A percentile compares a stretch with the other conserved stretches of the same genome.
Conservation (phyloP, 2,888 invertebrate genomes). For the Cetonia aurata region DNA sequence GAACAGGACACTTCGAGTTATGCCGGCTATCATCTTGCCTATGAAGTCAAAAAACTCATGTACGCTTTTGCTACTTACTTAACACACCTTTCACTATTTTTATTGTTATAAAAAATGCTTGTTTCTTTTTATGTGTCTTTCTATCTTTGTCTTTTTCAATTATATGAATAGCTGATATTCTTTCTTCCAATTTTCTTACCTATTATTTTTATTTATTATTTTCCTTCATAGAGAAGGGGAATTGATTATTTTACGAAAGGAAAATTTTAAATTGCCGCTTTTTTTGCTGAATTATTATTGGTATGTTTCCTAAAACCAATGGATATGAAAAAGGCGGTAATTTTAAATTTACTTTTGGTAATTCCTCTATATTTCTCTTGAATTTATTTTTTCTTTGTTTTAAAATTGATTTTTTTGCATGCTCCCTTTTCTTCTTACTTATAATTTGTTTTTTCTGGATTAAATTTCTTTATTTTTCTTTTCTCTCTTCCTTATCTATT, state of each 20-base stretch:
- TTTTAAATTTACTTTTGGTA: conserved; percentile 1
- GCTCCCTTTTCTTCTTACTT: not conserved
- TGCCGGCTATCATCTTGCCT: conserved; percentile 99
- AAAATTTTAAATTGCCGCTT: not conserved
- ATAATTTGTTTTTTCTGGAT: conserved; percentile 5
- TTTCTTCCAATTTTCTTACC: not conserved
- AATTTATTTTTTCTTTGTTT: not conserved
- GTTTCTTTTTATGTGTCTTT: conserved; percentile 19
- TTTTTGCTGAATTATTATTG: no score
- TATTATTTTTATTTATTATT: not conserved
- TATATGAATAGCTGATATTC: not conserved
- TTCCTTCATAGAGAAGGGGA: not conserved
- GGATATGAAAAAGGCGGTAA: not conserved
- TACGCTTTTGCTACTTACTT: conserved; percentile 78
- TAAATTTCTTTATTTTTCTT: not conserved
- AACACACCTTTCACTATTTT: conserved; percentile 59
- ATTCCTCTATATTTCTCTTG: not conserved
- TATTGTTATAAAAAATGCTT: conserved; percentile 46
- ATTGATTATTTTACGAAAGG: not conserved
- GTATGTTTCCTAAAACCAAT: no score
- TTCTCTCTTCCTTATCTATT: conserved; percentile 12
- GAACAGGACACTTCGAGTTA: conserved; percentile 92
- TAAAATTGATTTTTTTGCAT: not conserved
- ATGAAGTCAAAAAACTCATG: conserved; percentile 99
- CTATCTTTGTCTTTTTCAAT: conserved; percentile 11